These are phyloP conservation scores for Alcis repandata DNA, from an alignment of 2,888 invertebrate species.

Conservation along the genomic window DNA sequence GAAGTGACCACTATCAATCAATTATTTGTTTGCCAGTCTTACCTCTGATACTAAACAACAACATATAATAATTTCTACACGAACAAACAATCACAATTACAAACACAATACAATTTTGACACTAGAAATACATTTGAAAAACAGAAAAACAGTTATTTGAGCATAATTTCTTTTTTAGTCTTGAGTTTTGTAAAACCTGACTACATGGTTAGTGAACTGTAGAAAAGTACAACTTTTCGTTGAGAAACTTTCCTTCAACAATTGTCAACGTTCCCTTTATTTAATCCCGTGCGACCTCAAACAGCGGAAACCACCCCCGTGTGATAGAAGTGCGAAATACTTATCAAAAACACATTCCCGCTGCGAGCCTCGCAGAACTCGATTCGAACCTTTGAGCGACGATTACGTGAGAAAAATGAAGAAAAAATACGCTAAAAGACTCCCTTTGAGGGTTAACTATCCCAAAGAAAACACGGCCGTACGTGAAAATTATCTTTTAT, in stretches of 20 bases:
- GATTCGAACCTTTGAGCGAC: constrained; percentile 33
- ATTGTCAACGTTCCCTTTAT: too few relatives aligned
- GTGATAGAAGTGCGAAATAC: constrained; percentile 33
- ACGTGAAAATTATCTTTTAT: constrained; percentile 12
- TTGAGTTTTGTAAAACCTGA: too few relatives aligned
- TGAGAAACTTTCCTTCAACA: background rate
- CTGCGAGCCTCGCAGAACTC: constrained; percentile 34
- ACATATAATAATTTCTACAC: too few relatives aligned
- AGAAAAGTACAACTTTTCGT: background rate
- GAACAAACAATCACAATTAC: too few relatives aligned
- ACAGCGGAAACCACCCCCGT: constrained; percentile 29
- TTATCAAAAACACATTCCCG: constrained; percentile 37
- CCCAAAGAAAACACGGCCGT: constrained; percentile 3
- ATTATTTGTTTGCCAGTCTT: too few relatives aligned
- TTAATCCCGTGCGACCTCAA: background rate
- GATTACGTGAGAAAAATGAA: constrained; percentile 41
- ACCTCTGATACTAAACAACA: too few relatives aligned
- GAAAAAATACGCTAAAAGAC: constrained; percentile 26
- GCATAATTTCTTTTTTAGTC: too few relatives aligned
- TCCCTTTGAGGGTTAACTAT: constrained; percentile 40
- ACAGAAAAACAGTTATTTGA: too few relatives aligned
- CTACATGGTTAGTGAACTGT: background rate
- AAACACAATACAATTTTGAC: too few relatives aligned
- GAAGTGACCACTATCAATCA: too few relatives aligned
- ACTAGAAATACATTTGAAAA: too few relatives aligned